Percentiles rank a stretch among this genome's conserved stretches.
Conservation (phyloP, 2,797 vertebrate genomes). For the Sciaenops ocellatus region DNA sequence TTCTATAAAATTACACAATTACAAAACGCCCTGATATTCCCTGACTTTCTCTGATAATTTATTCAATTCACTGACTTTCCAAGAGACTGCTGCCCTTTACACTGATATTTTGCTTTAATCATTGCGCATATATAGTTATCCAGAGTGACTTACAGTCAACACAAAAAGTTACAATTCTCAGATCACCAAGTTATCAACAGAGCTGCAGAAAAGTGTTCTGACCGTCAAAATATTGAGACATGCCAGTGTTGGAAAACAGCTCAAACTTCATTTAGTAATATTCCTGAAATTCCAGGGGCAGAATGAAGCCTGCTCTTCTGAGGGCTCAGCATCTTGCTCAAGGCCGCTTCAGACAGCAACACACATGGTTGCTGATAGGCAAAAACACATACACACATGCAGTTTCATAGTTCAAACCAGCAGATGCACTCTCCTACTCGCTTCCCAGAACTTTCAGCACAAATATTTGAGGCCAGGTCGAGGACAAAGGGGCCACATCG, state of each 20-base stretch:
- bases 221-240: neutral
- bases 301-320: neutral
- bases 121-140: neutral
- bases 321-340: slow-evolving; percentile 12
- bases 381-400: neutral
- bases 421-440: neutral
- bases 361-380: neutral
- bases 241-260: slow-evolving; percentile 1
- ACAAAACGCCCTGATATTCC: neutral
- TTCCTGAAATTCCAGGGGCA: slow-evolving; percentile 22
- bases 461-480: neutral
- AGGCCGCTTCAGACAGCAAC: slow-evolving; percentile 26
- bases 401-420: neutral
- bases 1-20: neutral
- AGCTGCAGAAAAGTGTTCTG: neutral
- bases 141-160: neutral
- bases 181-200: neutral
- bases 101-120: neutral
- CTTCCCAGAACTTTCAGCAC: neutral
- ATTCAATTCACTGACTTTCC: neutral
- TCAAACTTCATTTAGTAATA: slow-evolving; percentile 2
- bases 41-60: neutral
- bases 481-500: slow-evolving; percentile 20
- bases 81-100: neutral
- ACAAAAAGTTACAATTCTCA: neutral